A percentile compares a stretch with the other conserved stretches of the same genome.
phyloP scores from a whole-genome alignment of 2,888 invertebrate genomes.

The Agapetus fuscipes region DNA sequence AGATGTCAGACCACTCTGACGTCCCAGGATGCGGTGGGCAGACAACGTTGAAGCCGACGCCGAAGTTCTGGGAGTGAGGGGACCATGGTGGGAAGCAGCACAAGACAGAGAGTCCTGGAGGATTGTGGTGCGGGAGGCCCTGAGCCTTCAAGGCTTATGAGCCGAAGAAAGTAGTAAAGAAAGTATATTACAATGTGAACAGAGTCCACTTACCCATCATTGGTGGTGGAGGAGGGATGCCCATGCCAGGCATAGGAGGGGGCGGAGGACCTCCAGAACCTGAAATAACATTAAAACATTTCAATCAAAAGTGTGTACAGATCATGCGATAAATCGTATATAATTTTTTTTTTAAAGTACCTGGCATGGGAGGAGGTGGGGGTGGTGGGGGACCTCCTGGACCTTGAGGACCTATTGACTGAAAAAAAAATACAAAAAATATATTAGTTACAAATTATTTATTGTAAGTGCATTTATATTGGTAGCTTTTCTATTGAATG shows the following conservation, averaged over 20 bases:
- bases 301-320: too few species aligned
- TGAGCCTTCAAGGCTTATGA: too few species aligned
- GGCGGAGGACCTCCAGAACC: conserved; percentile 34
- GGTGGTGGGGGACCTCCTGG: conserved; percentile 41
- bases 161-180: not conserved
- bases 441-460: not conserved
- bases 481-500: too few species aligned
- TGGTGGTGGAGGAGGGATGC: conserved; percentile 48
- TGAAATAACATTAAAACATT: conserved; percentile 8
- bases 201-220: conserved; percentile 30
- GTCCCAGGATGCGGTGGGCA: too few species aligned
- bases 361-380: conserved; percentile 46
- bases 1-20: too few species aligned
- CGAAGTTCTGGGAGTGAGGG: too few species aligned
- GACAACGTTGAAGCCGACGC: too few species aligned
- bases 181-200: not conserved
- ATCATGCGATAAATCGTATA: too few species aligned
- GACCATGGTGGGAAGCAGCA: too few species aligned
- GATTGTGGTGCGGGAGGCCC: too few species aligned
- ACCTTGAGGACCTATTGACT: conserved; percentile 32
- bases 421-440: conserved; percentile 4
- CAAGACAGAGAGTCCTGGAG: too few species aligned
- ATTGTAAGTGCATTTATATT: not conserved
- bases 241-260: conserved; percentile 38
- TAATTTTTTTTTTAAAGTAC: too few species aligned